Conservation (phyloP, 2,888 invertebrate genomes). For the Thumatha senex region DNA sequence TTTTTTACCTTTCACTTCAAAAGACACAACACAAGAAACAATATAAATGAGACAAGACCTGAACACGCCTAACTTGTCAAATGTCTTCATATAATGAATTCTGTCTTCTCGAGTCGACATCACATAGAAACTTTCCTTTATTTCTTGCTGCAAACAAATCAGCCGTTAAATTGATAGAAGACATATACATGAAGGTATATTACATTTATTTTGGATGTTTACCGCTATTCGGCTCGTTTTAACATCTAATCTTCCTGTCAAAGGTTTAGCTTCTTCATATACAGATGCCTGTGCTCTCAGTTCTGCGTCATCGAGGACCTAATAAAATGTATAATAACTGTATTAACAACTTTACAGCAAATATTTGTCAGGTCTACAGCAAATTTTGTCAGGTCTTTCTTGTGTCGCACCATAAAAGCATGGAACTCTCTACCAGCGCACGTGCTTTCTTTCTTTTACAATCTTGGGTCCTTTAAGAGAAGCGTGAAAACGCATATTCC, state of each 20-base stretch:
- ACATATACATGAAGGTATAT: constrained; percentile 11
- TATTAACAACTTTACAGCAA: background rate
- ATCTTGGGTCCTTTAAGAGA: no score
- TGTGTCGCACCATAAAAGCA: no score
- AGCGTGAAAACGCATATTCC: no score
- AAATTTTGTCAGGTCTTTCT: no score
- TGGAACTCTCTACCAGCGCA: no score
- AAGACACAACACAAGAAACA: no score
- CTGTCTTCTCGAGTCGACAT: constrained; percentile 48
- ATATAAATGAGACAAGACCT: constrained; percentile 42
- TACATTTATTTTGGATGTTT: constrained; percentile 29
- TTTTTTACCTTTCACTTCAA: no score
- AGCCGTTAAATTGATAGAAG: constrained; percentile 20
- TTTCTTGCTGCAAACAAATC: constrained; percentile 68
- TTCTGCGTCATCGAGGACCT: constrained; percentile 3
- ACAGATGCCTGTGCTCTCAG: constrained; percentile 26
- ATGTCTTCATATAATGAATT: constrained; percentile 50
- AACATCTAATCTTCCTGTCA: constrained; percentile 58
- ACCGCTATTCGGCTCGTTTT: constrained; percentile 73
- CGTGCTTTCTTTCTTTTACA: no score
- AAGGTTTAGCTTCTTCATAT: constrained; percentile 65
- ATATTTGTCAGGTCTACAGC: no score
- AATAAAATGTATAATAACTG: background rate
- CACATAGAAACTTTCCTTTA: constrained; percentile 75
- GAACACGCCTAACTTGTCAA: constrained; percentile 64